phyloP scores from a whole-genome alignment of 1,140 invertebrate genomes.

The Bombus terrestris region DNA sequence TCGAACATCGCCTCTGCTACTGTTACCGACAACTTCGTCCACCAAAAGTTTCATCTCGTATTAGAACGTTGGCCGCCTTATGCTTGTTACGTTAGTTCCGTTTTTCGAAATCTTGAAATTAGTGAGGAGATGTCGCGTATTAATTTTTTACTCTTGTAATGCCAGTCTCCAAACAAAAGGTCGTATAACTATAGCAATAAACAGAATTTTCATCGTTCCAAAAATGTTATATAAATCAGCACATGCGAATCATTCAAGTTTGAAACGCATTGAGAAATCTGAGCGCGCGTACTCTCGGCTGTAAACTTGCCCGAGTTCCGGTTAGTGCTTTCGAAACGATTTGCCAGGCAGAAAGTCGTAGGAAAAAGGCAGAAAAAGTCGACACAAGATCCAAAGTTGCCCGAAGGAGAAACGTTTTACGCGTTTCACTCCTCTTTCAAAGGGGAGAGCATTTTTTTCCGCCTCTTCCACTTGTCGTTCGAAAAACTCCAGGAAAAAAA shows the following conservation, averaged over 20 bases:
- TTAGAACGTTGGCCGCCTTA: too few species aligned
- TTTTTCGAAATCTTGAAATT: too few species aligned
- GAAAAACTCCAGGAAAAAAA: background rate
- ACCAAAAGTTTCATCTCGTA: background rate
- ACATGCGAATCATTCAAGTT: background rate
- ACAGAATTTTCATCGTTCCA: background rate
- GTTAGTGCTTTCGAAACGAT: constrained; percentile 4
- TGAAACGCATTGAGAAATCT: background rate
- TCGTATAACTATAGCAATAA: too few species aligned
- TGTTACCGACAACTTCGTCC: background rate
- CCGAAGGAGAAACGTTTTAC: constrained; percentile 19
- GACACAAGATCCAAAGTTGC: background rate
- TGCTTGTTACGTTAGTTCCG: too few species aligned
- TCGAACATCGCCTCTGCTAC: background rate
- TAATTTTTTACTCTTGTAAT: too few species aligned
- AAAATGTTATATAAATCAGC: background rate
- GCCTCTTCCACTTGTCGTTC: background rate
- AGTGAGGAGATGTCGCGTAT: too few species aligned
- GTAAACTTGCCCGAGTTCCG: background rate
- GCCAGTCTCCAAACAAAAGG: too few species aligned
- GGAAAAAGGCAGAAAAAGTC: background rate
- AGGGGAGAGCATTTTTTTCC: background rate
- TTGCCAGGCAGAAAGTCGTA: background rate
- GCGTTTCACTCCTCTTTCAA: background rate
- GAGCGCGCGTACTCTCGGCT: background rate